Evolutionary conservation across 1,140 invertebrate genomes (phyloP), one percentile per base, ranked within the genome.

Genomic region (Drosophila pseudoobscura): DNA sequence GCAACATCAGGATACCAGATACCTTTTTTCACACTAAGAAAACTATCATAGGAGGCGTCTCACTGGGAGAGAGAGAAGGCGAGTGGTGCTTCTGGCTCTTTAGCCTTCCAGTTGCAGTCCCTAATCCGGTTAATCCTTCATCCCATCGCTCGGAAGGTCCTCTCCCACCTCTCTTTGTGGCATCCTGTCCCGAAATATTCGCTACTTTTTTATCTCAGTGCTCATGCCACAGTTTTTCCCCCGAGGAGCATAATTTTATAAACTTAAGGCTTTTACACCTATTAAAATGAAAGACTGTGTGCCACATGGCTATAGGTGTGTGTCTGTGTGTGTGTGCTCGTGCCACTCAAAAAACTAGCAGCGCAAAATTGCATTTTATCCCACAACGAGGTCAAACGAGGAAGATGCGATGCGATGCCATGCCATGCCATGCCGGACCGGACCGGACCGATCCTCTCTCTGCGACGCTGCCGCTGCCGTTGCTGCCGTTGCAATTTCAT

Each of bases 321-420:
- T 59, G 41, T 22, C 43, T 50, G 35, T 69, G 52, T 59, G 58
- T 64, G 53, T 49, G 53, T 58, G 54, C 54, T 52, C 63, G 43
- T 75, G 82, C 54, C 73, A 74, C 82, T 87, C 57, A 51, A 75
- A 85, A 87, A 80, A 87, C 78, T 72, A 69, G 63, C 78, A 72
- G 70, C 63, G 60, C 74, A 76, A 87, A 87, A 87, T 87, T 83
- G 70, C 69, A 78, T 78, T 87, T 72, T 63, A 70, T 78, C 58
- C 77, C 49, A 75, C 53, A 75, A 69, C 63, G 56, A 64, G 65
- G 63, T 43, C 55, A 59, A 49, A 49, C 41, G 52, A 43, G 51
- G n/a, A 66, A 39, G 51, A 55, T 26, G 31, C 55, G 31, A 66
- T 9, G 24, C 53, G 31, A 13, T 46, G 20, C 51, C 2, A 24